A percentile compares a stretch with the other conserved stretches of the same genome.
Evolutionary conservation across 2,888 invertebrate species (phyloP).

Genomic region (Callosobruchus maculatus): DNA sequence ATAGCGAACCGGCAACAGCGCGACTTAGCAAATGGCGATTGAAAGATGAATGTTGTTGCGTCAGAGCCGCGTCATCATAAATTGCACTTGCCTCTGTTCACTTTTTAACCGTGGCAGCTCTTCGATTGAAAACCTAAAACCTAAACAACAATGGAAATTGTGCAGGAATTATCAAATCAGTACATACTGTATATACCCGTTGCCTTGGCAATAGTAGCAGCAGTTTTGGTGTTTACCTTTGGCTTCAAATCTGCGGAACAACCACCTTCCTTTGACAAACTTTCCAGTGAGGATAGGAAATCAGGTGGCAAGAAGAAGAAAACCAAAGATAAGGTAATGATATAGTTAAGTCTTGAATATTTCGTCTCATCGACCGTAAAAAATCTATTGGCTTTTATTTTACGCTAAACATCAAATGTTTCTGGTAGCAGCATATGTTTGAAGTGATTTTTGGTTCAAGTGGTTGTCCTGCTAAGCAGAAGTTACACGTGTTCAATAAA

Average conservation of each 20-base stretch:
- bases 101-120: slow-evolving; percentile 27
- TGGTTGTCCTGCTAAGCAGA: not conserved
- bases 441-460: not conserved
- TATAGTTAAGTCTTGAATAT: not conserved
- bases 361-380: not conserved
- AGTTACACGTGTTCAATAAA: not conserved
- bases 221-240: slow-evolving; percentile 38
- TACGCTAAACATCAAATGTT: not conserved
- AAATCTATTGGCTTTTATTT: not conserved
- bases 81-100: slow-evolving; percentile 21
- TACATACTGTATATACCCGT: slow-evolving; percentile 56
- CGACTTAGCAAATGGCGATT: not conserved
- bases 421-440: not conserved
- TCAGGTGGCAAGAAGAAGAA: slow-evolving; percentile 65
- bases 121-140: not conserved
- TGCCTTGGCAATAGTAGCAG: slow-evolving; percentile 48
- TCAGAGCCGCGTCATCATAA: slow-evolving; percentile 69
- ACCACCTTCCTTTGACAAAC: slow-evolving; percentile 70
- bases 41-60: slow-evolving; percentile 49
- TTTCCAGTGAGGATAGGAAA: slow-evolving; percentile 66
- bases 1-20: not conserved
- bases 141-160: slow-evolving; percentile 54
- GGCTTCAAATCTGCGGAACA: slow-evolving; percentile 52
- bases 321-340: slow-evolving; percentile 65
- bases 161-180: slow-evolving; percentile 58